Base-by-base conservation (phyloP, 2,888 invertebrate species). In the Brenthis daphne region DNA sequence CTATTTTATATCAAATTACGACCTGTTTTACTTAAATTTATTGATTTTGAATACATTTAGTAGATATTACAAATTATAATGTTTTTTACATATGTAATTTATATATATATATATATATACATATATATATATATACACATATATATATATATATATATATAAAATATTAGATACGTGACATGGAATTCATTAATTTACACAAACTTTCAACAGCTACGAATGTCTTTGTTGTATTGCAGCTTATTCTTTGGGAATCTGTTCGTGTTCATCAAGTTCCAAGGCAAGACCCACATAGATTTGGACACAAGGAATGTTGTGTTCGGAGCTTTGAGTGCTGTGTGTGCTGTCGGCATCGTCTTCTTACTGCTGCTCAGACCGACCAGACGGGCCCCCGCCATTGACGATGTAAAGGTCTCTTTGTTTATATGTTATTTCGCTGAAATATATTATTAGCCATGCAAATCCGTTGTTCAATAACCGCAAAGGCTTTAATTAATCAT, bases 211-310 rank as follows among this genome's bases (percentile, higher is more conserved):
- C 29, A 29, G 0, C 29, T 43, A 11, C 37, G 8, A 56, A 50
- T 57, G 73, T 64, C 14, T 37, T 12, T 50, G 13, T 47, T 50
- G 64, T 29, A 58, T 94, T 94, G 75, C 92, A 99, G 99, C 82
- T 95, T 99, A 93, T 96, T 99, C 87, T 96, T 97, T 83, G 99
- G 99, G 66, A 99, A 99, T 84, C 92, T 98, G 47, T 99, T 99
- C 91, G 98, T 99, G 33, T 99, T 95, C 89, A 96, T 97, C 84
- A 95, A 96, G 85, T 98, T 99, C 90, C 95, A 95, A 93, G 97
- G 96, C 64, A 95, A 96, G 83, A 94, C 93, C 0, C 93, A 94
- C 65, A 98, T 98, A 54, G 96, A 96, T 74, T 82, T 90, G 61
- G 91, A 92, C 12, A 97, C 96, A 0, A 94, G 98, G 29, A 94